Base-by-base conservation (phyloP, 2,888 invertebrate species). In the Drosophila mettleri region DNA sequence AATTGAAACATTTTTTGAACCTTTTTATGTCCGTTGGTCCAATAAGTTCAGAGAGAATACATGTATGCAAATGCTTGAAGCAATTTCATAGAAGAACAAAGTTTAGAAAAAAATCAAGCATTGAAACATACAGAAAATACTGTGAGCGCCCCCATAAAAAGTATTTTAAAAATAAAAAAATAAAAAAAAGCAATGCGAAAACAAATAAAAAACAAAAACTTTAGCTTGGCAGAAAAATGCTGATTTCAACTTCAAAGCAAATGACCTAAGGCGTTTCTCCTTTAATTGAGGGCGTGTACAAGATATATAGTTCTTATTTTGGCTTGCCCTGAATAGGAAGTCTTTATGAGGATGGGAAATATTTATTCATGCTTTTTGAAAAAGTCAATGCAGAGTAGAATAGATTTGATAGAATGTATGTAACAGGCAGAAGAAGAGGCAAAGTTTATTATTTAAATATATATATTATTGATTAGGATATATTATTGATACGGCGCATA, bases 11-110 rank as follows among this genome's bases (percentile, higher is more conserved):
- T 22, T 2, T 22, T n/a, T 0, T 8, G 22, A 43, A 9, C n/a
- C 22, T 43, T 14, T 34, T 33, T 34, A n/a, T 22, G 22, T 24
- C 41, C 22, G 22, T 24, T 24, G 41, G 41, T 22, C 24, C 9
- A n/a, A n/a, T 24, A 24, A n/a, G 24, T n/a, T 43, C 5, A n/a
- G 24, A n/a, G 41, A n/a, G 43, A 24, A n/a, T 24, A 43, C n/a
- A 43, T 41, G 41, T 41, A 41, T 24, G n/a, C 43, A 43, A n/a
- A 24, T 43, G 43, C 43, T 24, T 8, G 43, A n/a, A 9, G 43
- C 43, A 7, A 2, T 43, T 9, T 24, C 22, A 43, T n/a, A 43
- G 43, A 43, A 43, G 43, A 43, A 43, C 9, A 24, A 43, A 43
- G 43, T 43, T 43, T n/a, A n/a, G 2, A 43, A n/a, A 43, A 24